These are phyloP conservation scores for Neodiprion virginianus DNA, from an alignment of 1,140 invertebrate genomes.

Conservation along the genomic window DNA sequence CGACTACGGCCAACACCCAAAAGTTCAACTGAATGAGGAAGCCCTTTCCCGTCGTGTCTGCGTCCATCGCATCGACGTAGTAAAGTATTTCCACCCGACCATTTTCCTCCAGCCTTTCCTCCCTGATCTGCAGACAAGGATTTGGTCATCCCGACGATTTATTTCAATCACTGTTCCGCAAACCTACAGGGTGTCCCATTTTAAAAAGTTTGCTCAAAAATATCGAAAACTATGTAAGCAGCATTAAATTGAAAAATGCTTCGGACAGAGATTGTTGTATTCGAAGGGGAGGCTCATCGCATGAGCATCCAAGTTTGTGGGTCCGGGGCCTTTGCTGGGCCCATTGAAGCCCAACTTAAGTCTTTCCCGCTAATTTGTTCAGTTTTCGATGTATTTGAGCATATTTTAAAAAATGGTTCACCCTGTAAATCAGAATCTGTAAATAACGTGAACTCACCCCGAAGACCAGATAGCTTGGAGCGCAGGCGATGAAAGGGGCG, in stretches of 20 bases:
- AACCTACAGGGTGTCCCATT: background rate
- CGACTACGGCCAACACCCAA: slow-evolving; percentile 85
- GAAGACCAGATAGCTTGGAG: slow-evolving; percentile 79
- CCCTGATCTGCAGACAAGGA: slow-evolving; percentile 36
- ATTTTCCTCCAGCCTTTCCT: slow-evolving; percentile 35
- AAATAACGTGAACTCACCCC: slow-evolving; percentile 55
- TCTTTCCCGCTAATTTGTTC: too few species aligned
- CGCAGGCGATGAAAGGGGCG: slow-evolving; percentile 77
- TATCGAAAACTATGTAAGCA: background rate
- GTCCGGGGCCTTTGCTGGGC: too few species aligned
- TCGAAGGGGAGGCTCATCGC: too few species aligned
- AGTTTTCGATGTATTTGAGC: too few species aligned
- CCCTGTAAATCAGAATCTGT: background rate
- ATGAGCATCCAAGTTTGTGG: too few species aligned
- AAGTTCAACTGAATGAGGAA: slow-evolving; percentile 80
- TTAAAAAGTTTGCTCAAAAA: background rate
- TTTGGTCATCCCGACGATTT: too few species aligned
- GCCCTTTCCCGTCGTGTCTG: slow-evolving; percentile 51
- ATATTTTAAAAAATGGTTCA: background rate
- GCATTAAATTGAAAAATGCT: background rate
- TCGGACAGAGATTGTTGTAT: background rate
- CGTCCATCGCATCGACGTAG: slow-evolving; percentile 38
- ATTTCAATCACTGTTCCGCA: too few species aligned
- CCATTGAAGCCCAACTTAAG: too few species aligned
- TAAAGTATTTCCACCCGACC: slow-evolving; percentile 38